Base-by-base conservation (phyloP, 2,888 invertebrate species). In the Synanthedon myopaeformis region DNA sequence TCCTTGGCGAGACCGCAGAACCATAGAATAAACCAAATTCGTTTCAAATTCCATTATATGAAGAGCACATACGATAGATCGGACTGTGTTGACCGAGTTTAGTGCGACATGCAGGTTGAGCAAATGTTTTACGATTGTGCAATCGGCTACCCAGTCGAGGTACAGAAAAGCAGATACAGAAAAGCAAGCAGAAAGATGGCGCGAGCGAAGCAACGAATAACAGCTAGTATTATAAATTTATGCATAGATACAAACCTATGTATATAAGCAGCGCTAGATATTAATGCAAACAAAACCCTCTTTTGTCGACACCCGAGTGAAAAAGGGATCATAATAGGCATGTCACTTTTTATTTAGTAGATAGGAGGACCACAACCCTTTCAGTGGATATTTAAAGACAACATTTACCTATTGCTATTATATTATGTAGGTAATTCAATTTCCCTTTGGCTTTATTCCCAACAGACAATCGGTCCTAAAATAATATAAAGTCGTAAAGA, bases 381-480 rank as follows among this genome's bases (percentile, higher is more conserved):
- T 45, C 14, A 45, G 45, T 45, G 57, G 55, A 51, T 58, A 57
- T 54, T 54, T 53, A 56, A 56, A 54, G 56, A 54, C 55, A 53
- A 59, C 55, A 58, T 55, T 56, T 57, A 51, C 53, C 55, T 53
- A 53, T 56, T 51, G 50, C 56, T 61, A 59, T 57, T 45, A 14
- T 45, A 45, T 45, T 45, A 45, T 45, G 45, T 56, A 58, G 57
- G 64, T 67, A 64, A 69, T 69, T 67, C 65, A 64, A 66, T 69
- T 70, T 66, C 61, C 52, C 62, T 64, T 62, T 59, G 61, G 59
- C 58, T 64, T 55, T 45, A 63, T 65, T 67, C 65, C 61, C 66
- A 66, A 57, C 60, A 66, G 64, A 62, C 65, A 66, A 70, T 73
- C 66, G 63, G 67, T 72, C 77, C 73, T 76, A 76, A 75, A 74